A percentile compares a stretch with the other conserved stretches of the same genome.
phyloP scores from a whole-genome alignment of 2,888 invertebrate species.

The Hyposoter didymator region DNA sequence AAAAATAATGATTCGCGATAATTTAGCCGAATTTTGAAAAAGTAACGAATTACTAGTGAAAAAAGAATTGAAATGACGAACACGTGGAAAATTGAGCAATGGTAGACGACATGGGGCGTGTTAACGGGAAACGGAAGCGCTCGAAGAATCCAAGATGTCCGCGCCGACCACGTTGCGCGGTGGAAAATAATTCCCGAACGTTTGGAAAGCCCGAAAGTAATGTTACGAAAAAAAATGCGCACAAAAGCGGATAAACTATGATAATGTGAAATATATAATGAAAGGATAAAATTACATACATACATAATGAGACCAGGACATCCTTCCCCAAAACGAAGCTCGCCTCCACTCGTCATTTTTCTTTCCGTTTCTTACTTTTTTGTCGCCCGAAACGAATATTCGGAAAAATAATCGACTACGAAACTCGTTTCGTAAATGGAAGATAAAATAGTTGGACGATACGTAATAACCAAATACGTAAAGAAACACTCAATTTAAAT shows the following conservation, averaged over 20 bases:
- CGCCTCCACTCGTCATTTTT: conserved; percentile 62
- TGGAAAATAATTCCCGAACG: conserved; percentile 52
- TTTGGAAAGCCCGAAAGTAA: neutral
- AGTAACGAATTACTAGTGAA: neutral
- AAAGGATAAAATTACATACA: conserved; percentile 72
- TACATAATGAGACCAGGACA: conserved; percentile 71
- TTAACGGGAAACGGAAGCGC: conserved; percentile 64
- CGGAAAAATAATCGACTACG: conserved; percentile 24
- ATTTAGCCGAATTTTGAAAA: neutral
- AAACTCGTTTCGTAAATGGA: neutral
- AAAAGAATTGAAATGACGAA: neutral
- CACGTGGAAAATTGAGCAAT: conserved; percentile 43
- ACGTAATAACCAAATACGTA: conserved; percentile 44
- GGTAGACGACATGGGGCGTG: conserved; percentile 51
- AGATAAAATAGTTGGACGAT: conserved; percentile 28
- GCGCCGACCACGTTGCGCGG: conserved; percentile 73
- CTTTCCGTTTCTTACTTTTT: conserved; percentile 11
- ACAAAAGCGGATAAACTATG: conserved; percentile 5
- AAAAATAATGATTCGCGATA: neutral
- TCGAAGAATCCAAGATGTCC: conserved; percentile 73
- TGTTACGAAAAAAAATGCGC: neutral
- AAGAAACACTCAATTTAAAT: conserved; percentile 56
- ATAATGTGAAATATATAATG: conserved; percentile 50
- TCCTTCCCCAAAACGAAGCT: conserved; percentile 63
- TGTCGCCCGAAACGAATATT: conserved; percentile 32